Base-by-base conservation (phyloP, 2,797 vertebrate genomes). In the Miichthys miiuy region DNA sequence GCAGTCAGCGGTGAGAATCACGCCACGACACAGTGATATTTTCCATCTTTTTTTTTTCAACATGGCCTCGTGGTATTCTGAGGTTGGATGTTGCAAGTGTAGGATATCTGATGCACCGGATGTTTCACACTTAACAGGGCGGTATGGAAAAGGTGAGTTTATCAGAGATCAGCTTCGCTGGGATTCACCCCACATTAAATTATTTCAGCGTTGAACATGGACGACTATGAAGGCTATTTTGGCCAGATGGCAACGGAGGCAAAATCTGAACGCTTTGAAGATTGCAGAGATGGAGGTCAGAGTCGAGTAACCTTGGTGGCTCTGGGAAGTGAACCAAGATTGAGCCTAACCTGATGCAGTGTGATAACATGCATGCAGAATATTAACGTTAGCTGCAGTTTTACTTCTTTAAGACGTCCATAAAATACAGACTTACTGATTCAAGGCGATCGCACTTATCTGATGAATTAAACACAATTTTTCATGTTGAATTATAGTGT, bases 271-370 rank as follows among this genome's bases (percentile, higher is more conserved):
- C 11, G 21, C 34, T 71, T 66, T 47, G 11, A 52, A 86, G 84
- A 85, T 88, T 76, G 83, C 64, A 62, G 69, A 86, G 89, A 86
- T 87, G 56, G 83, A 83, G 83, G 90, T 87, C 85, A 84, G 68
- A 68, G 70, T 72, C 27, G 1, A 2, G 68, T 83, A 25, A 88
- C 86, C 85, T 79, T 6, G 52, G 76, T 60, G 70, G 68, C 66
- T 80, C 34, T 30, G 65, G 71, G 65, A 79, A 86, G 58, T 82
- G 75, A 84, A 69, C 65, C 60, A 27, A n/a, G 82, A 88, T 72
- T 60, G 54, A 63, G 75, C 65, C 25, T 11, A 6, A 75, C 21
- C 58, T 30, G 51, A 78, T 84, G 48, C 52, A 54, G 61, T 63
- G 51, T n/a, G 51, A 83, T 79, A 79, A 52, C 25, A 17, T 21